phyloP scores from a whole-genome alignment of 2,888 invertebrate genomes.

The Endotricha flammealis region DNA sequence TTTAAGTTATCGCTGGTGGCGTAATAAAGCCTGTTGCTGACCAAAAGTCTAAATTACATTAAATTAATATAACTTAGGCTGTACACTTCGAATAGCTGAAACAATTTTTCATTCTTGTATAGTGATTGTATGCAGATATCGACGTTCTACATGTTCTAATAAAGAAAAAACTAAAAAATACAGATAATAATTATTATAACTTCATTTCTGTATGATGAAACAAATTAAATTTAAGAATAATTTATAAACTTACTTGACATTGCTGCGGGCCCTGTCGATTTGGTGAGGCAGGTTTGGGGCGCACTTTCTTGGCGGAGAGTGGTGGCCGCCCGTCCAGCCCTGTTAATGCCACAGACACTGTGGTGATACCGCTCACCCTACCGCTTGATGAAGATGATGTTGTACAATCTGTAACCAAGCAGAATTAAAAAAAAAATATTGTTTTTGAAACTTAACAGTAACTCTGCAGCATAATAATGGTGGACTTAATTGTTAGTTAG shows the following conservation, averaged over 20 bases:
- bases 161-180: background rate
- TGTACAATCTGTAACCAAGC: slow-evolving; percentile 53
- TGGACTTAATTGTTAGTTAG: too few species aligned
- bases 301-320: slow-evolving; percentile 61
- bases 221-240: too few species aligned
- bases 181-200: too few species aligned
- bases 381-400: slow-evolving; percentile 49
- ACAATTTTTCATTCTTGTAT: too few species aligned
- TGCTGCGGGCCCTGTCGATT: slow-evolving; percentile 94
- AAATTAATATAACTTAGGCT: too few species aligned
- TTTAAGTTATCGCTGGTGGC: too few species aligned
- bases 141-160: too few species aligned
- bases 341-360: slow-evolving; percentile 64
- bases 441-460: background rate
- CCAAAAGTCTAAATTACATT: too few species aligned
- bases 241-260: slow-evolving; percentile 88
- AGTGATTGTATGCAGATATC: too few species aligned
- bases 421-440: slow-evolving; percentile 15
- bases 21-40: too few species aligned
- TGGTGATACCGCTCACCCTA: slow-evolving; percentile 51
- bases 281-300: slow-evolving; percentile 92
- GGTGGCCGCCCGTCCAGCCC: slow-evolving; percentile 55
- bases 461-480: background rate
- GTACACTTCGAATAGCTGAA: too few species aligned
- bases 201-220: too few species aligned